Evolutionary conservation across 2,888 invertebrate species (phyloP), one percentile per base, ranked within the genome.

Genomic region (Melinaea marsaeus): DNA sequence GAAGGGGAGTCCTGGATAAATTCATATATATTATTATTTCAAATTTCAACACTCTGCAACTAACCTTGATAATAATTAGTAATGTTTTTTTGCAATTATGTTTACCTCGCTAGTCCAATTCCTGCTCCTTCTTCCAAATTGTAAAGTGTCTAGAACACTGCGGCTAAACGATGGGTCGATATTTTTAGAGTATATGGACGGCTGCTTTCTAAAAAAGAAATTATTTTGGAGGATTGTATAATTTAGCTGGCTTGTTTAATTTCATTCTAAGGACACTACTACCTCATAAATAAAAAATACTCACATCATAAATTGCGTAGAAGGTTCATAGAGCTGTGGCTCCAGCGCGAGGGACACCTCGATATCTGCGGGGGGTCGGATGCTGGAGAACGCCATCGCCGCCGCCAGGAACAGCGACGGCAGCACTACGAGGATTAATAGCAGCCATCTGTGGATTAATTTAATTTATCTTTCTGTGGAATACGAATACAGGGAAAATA

Each of bases 311-410:
- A 84, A 90, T 45, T 84, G 73, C 0, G 90, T 89, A n/a, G 78
- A 65, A 33, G 74, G 72, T 3, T 79, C 71, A 72, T 94, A 94
- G 1, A 94, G 78, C 2, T 82, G 76, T 0, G 90, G 88, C 0
- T 84, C 80, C 0, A 94, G 81, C 5, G 76, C 80, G 48, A 94
- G 78, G 0, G 91, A 70, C 0, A 91, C 79, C 70, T 94, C 94
- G 72, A 92, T 92, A 74, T 93, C 93, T 5, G 92, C 92, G 2
- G 94, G 94, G 32, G 94, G 92, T 0, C 94, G 90, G 68, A 94
- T 91, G 76, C 91, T 89, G 34, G 94, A 92, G 86, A 94, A 94
- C 54, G 90, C 93, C 94, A 94, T 94, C n/a, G 94, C 94, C 32
- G 92, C 81, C 0, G 91, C 83, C 72, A 94, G 93, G 79, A 94